Base-by-base conservation (phyloP, 2,113 vertebrate species). In the Poeciliopsis turrubarensis region DNA sequence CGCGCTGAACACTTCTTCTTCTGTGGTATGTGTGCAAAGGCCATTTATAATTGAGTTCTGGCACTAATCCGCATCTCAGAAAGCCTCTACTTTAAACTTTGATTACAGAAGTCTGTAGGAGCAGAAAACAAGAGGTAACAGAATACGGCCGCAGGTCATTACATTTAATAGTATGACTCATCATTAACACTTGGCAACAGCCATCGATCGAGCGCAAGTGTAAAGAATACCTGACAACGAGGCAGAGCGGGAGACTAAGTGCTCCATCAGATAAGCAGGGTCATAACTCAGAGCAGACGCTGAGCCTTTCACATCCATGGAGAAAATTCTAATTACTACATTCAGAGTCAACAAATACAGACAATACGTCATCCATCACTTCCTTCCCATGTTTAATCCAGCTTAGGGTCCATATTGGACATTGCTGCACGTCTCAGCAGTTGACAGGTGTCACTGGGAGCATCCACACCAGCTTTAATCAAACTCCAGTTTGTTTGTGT, bases 111-210 rank as follows among this genome's bases (percentile, higher is more conserved):
- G 74, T 79, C 75, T 71, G 80, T 67, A 73, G 65, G 60, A 26
- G 71, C 69, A 75, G 81, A 83, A 70, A 72, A 32, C 77, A 69
- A 75, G 64, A 54, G 70, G 84, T 81, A 86, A 89, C 75, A 78
- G 74, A 87, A 88, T 89, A 85, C 57, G 60, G 84, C 80, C 47
- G 19, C 72, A 74, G 88, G 88, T 91, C 90, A 90, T 90, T 86
- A 65, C 83, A 88, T 89, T 91, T 89, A 89, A 90, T 86, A 87
- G 75, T 76, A 85, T 92, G 88, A 92, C 88, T 92, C 89, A 93
- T 92, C 85, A 90, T 92, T 92, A 93, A 89, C 90, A 86, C 88
- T 72, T 64, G 79, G 81, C 79, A 70, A 81, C 77, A 77, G 82
- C 71, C n/a, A 92, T 92, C 83, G 79, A 92, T 92, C 29, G 44